Percentiles rank a stretch among this genome's conserved stretches.
These are phyloP conservation scores for Tretioscincus oriximinensis DNA, from an alignment of 2,113 vertebrate species.

Conservation along the genomic window DNA sequence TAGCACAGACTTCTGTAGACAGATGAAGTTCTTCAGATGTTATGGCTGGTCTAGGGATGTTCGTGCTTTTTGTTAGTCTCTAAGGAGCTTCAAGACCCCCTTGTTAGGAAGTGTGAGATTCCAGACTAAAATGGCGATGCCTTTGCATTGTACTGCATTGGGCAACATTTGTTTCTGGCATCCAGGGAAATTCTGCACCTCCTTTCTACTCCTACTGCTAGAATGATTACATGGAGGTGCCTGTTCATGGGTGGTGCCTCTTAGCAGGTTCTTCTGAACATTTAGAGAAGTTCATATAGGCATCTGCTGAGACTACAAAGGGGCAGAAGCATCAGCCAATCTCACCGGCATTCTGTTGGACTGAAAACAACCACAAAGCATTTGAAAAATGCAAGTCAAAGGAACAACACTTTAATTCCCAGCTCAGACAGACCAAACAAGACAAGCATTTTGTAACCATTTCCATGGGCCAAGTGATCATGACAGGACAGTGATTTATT, in stretches of 20 bases:
- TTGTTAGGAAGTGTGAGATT: too few relatives aligned
- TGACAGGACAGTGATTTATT: conserved; percentile 68
- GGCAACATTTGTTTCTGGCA: too few relatives aligned
- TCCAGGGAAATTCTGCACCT: too few relatives aligned
- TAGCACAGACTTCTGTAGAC: too few relatives aligned
- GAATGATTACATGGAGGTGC: too few relatives aligned
- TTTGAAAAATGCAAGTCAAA: conserved; percentile 11
- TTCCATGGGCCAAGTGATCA: conserved; percentile 71
- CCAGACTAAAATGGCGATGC: too few relatives aligned
- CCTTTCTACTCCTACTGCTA: too few relatives aligned
- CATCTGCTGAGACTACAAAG: not conserved
- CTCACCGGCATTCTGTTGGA: not conserved
- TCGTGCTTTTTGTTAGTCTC: too few relatives aligned
- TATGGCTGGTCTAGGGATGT: too few relatives aligned
- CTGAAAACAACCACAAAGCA: conserved; percentile 38
- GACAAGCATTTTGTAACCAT: conserved; percentile 67
- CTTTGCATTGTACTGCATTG: too few relatives aligned
- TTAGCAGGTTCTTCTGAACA: not conserved
- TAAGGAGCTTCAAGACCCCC: too few relatives aligned
- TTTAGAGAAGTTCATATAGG: not conserved
- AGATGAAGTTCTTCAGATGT: too few relatives aligned
- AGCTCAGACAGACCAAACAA: conserved; percentile 71
- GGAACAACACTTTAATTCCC: conserved; percentile 43
- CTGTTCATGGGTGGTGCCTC: not conserved
- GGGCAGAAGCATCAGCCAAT: not conserved